A percentile compares a stretch with the other conserved stretches of the same genome.
Evolutionary conservation across 2,113 vertebrate genomes (phyloP).

Genomic region (Synchiropus splendidus): DNA sequence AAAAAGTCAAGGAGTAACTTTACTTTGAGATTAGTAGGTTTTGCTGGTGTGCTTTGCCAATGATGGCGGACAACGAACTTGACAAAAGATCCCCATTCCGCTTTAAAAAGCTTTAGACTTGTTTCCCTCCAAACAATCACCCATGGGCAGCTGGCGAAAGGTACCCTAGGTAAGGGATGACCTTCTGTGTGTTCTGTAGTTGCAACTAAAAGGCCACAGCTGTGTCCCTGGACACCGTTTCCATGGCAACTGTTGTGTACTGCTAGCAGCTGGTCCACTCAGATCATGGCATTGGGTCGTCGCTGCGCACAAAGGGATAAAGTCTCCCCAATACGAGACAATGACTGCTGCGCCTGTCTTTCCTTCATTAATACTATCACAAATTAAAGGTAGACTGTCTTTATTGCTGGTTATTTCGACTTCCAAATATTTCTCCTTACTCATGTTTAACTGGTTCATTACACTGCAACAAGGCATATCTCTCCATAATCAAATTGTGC

Average conservation of each 20-base stretch:
- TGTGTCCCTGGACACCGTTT: constrained; percentile 48
- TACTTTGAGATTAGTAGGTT: too few relatives aligned
- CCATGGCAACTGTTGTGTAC: constrained; percentile 52
- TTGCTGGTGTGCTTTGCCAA: too few relatives aligned
- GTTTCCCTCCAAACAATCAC: constrained; percentile 58
- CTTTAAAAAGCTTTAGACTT: neutral
- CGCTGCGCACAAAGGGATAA: constrained; percentile 9
- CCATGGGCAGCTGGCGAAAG: constrained; percentile 50
- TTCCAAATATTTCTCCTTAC: too few relatives aligned
- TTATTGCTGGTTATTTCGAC: too few relatives aligned
- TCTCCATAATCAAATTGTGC: too few relatives aligned
- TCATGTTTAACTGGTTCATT: too few relatives aligned
- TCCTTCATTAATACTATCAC: too few relatives aligned
- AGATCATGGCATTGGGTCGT: constrained; percentile 35
- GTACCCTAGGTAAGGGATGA: constrained; percentile 58
- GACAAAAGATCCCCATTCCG: too few relatives aligned
- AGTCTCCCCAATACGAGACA: constrained; percentile 36
- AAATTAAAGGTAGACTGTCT: too few relatives aligned
- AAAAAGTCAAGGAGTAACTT: too few relatives aligned
- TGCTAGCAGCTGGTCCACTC: constrained; percentile 24
- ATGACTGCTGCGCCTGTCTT: constrained; percentile 11
- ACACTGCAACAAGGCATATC: too few relatives aligned
- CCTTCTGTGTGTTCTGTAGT: constrained; percentile 54
- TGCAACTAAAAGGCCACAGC: constrained; percentile 55
- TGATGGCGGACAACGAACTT: too few relatives aligned